Base-by-base conservation (phyloP, 2,113 vertebrate genomes). In the Pitta sordida region DNA sequence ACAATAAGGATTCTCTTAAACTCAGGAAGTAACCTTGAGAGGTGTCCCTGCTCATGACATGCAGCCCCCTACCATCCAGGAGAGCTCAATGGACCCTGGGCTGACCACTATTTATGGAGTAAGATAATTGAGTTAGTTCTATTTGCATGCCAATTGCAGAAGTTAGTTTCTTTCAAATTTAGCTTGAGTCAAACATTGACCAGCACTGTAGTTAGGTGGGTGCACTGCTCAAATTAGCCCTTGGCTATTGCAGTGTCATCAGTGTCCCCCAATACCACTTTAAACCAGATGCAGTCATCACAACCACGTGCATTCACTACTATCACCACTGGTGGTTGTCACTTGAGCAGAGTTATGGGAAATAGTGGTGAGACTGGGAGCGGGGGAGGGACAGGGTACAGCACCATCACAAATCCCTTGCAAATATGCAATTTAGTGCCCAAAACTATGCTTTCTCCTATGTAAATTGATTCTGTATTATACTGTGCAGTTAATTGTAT, bases 261-360 rank as follows among this genome's bases (percentile, higher is more conserved):
- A 74, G 14, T 46, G 23, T 53, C 11, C 13, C 13, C 37, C n/a
- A 13, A 59, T 39, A 29, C 13, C 29, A 8, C 29, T 10, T 34
- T 24, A 52, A 44, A 44, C 27, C 1, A 0, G 51, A 29, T 46
- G 37, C 52, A 74, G 22, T n/a, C 86, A 13, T 52, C 60, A 30
- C 9, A 13, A 17, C n/a, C 27, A 9, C 3, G 1, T 20, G 18
- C 13, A 6, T 14, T n/a, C 67, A 59, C 18, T 13, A 13, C 0
- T 0, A 19, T 22, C 74, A 13, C 60, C 13, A 2, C 17, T 52
- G 52, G 69, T 74, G 68, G 44, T 14, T 52, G 5, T 22, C 16
- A 14, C 13, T 60, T 39, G 16, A 46, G 19, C 52, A 82, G 46
- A 37, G 24, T 34, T 59, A 0, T 17, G 10, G 52, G 46, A 34